Conservation (phyloP, 2,113 vertebrate genomes). For the Elaphurus davidianus region DNA sequence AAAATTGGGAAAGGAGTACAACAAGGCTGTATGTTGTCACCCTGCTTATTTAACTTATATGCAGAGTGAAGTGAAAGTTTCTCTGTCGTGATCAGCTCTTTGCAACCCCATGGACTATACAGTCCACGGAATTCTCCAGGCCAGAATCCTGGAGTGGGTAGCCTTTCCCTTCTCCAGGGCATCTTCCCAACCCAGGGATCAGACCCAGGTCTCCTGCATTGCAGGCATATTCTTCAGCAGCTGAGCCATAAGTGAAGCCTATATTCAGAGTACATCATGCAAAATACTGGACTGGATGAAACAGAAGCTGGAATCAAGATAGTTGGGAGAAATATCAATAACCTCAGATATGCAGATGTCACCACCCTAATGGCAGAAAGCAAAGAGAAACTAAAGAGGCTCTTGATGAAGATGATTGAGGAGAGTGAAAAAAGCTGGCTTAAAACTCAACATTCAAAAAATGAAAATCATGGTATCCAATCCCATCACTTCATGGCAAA, state of each 20-base stretch:
- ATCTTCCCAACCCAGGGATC: neutral
- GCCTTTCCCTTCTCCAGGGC: neutral
- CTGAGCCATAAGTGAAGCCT: neutral
- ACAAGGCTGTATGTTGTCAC: neutral
- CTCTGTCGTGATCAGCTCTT: neutral
- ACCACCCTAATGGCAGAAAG: neutral
- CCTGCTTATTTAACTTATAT: neutral
- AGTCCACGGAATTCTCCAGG: neutral
- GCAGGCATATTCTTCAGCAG: neutral
- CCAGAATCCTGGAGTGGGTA: neutral
- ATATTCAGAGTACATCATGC: neutral
- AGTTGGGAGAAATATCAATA: neutral
- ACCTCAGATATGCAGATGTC: neutral
- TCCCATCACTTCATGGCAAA: neutral
- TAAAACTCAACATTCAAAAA: neutral
- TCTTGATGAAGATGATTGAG: neutral
- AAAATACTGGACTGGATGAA: neutral
- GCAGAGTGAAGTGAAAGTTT: neutral
- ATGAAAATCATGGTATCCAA: neutral
- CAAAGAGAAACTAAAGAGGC: neutral
- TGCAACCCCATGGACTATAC: neutral
- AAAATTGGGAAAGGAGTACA: neutral
- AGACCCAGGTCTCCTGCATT: neutral
- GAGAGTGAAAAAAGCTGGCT: neutral
- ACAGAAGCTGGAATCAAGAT: neutral